These are phyloP conservation scores for Malacoraja senta DNA, from an alignment of 2,797 vertebrate genomes.

Conservation along the genomic window DNA sequence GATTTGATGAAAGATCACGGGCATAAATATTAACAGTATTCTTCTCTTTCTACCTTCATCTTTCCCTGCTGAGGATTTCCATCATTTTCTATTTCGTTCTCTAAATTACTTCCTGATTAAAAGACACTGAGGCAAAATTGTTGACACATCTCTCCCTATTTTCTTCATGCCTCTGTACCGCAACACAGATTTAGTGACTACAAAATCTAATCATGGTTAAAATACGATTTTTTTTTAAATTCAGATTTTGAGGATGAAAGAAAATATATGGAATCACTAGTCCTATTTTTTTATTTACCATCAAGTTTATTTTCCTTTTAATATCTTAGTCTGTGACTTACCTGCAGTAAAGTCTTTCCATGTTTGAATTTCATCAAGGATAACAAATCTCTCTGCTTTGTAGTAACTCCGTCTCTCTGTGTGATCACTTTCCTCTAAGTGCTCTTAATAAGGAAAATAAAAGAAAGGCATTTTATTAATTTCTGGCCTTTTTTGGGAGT, in stretches of 20 bases:
- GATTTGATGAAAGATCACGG: not conserved
- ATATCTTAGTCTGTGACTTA: conserved; percentile 38
- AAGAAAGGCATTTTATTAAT: too few relatives aligned
- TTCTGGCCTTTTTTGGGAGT: not conserved
- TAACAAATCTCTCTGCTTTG: conserved; percentile 58
- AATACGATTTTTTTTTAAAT: not conserved
- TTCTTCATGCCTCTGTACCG: not conserved
- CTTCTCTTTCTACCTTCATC: not conserved
- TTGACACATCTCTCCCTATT: not conserved
- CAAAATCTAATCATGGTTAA: not conserved
- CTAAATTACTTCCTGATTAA: not conserved
- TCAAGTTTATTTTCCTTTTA: not conserved
- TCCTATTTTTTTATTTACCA: not conserved
- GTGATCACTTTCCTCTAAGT: conserved; percentile 60
- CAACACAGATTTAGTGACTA: not conserved
- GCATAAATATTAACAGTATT: not conserved
- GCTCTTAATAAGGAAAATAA: conserved; percentile 49
- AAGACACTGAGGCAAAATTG: not conserved
- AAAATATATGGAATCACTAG: not conserved
- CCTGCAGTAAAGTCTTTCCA: conserved; percentile 64
- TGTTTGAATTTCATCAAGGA: conserved; percentile 62
- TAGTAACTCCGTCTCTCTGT: conserved; percentile 64
- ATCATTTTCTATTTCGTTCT: not conserved
- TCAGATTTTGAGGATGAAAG: too few relatives aligned
- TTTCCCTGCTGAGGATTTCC: not conserved